A percentile compares a stretch with the other conserved stretches of the same genome.
Evolutionary conservation across 2,888 invertebrate species (phyloP).

Genomic region (Brachylomia viminalis): DNA sequence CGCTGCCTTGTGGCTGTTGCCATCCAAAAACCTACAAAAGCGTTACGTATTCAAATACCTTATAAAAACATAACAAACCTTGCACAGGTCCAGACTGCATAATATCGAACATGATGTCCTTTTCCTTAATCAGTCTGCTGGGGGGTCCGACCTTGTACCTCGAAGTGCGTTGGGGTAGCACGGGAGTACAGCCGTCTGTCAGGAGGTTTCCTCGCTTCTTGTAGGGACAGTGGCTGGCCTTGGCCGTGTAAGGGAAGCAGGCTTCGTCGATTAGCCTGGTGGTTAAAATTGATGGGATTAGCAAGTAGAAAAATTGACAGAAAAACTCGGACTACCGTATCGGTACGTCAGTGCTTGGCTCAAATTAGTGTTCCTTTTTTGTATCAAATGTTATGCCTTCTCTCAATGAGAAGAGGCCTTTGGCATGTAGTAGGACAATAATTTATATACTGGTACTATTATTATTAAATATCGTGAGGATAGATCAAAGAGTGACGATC

Average conservation of each 20-base stretch:
- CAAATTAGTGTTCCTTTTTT: neutral
- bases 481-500: neutral
- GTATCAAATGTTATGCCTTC: neutral
- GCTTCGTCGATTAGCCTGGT: slow-evolving; percentile 95
- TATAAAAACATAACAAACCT: slow-evolving; percentile 65
- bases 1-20: neutral
- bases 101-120: slow-evolving; percentile 98
- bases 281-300: slow-evolving; percentile 1
- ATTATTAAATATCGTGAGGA: neutral
- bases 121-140: slow-evolving; percentile 93
- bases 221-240: slow-evolving; percentile 91
- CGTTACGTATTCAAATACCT: neutral
- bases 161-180: slow-evolving; percentile 89
- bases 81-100: slow-evolving; percentile 97
- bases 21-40: neutral
- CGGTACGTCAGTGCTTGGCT: neutral
- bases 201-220: slow-evolving; percentile 82
- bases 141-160: slow-evolving; percentile 94
- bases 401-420: too few species aligned
- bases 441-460: neutral
- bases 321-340: neutral
- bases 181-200: slow-evolving; percentile 90
- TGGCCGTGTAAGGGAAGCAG: slow-evolving; percentile 95
- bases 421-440: too few species aligned
- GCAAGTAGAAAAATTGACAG: neutral